These are phyloP conservation scores for Teinopalpus imperialis DNA, from an alignment of 2,888 invertebrate species.

Conservation along the genomic window DNA sequence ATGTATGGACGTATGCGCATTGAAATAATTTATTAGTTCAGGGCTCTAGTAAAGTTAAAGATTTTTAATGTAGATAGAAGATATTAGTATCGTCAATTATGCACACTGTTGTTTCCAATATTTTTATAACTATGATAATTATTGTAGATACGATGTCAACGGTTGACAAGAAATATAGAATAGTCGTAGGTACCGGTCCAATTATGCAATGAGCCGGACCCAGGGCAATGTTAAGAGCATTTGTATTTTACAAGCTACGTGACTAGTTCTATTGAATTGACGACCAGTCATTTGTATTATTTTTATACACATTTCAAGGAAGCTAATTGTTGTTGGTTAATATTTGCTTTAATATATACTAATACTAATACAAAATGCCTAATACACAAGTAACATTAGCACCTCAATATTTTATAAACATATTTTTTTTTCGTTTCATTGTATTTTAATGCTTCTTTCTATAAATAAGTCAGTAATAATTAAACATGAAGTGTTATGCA, in stretches of 20 bases:
- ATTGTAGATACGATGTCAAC: conserved; percentile 47
- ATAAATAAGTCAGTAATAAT: background rate
- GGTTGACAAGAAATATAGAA: conserved; percentile 43
- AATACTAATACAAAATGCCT: too few relatives aligned
- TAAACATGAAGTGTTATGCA: too few relatives aligned
- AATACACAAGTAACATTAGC: too few relatives aligned
- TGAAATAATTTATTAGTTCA: conserved; percentile 8
- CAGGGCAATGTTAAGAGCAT: conserved; percentile 63
- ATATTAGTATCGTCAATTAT: conserved; percentile 4
- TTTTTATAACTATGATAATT: conserved; percentile 33
- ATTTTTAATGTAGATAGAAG: conserved; percentile 14
- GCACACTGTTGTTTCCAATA: conserved; percentile 9
- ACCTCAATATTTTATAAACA: too few relatives aligned
- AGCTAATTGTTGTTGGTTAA: conserved; percentile 30
- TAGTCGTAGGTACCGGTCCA: conserved; percentile 50
- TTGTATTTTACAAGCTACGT: conserved; percentile 52
- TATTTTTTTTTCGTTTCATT: too few relatives aligned
- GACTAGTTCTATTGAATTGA: conserved; percentile 46
- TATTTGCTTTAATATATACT: too few relatives aligned
- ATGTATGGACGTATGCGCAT: conserved; percentile 20
- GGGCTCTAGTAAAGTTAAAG: conserved; percentile 1
- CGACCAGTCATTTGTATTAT: conserved; percentile 41
- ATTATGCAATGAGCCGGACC: conserved; percentile 76
- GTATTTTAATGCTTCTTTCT: background rate
- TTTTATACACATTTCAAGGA: conserved; percentile 51